Evolutionary conservation across 2,113 vertebrate genomes (phyloP).

Genomic region (Rutilus rutilus): DNA sequence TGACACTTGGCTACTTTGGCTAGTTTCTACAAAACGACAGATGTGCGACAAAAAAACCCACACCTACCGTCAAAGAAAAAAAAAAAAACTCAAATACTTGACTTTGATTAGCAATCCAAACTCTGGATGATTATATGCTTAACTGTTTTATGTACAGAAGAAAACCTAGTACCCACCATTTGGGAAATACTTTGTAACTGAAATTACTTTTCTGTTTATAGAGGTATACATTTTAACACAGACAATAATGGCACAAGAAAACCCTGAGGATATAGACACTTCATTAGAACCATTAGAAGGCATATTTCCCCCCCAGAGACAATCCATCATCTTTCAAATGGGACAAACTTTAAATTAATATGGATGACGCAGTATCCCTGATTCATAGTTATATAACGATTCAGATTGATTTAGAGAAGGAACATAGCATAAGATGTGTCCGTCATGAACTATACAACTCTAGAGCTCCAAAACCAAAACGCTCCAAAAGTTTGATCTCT

Average conservation of each 20-base stretch:
- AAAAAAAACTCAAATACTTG: not conserved
- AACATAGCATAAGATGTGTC: not conserved
- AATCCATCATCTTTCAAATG: constrained; percentile 68
- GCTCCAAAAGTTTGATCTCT: not conserved
- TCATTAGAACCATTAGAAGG: constrained; percentile 45
- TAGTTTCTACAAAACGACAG: not conserved
- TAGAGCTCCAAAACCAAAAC: not conserved
- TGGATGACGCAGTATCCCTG: constrained; percentile 57
- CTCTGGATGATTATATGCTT: not conserved
- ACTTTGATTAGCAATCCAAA: not conserved
- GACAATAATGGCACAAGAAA: not conserved
- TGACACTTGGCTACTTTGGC: not conserved
- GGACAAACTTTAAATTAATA: constrained; percentile 74
- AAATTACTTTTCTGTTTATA: not conserved
- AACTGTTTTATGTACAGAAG: no score
- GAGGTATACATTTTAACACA: not conserved
- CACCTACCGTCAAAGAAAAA: no score
- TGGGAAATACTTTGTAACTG: not conserved
- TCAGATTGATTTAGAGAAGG: not conserved
- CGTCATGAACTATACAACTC: not conserved
- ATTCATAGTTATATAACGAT: constrained; percentile 71
- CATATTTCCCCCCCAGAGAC: constrained; percentile 57
- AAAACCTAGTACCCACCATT: not conserved
- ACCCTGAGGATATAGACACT: constrained; percentile 26
- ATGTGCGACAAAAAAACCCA: not conserved